Evolutionary conservation across 2,797 vertebrate genomes (phyloP).

Genomic region (Brachymystax lenok): DNA sequence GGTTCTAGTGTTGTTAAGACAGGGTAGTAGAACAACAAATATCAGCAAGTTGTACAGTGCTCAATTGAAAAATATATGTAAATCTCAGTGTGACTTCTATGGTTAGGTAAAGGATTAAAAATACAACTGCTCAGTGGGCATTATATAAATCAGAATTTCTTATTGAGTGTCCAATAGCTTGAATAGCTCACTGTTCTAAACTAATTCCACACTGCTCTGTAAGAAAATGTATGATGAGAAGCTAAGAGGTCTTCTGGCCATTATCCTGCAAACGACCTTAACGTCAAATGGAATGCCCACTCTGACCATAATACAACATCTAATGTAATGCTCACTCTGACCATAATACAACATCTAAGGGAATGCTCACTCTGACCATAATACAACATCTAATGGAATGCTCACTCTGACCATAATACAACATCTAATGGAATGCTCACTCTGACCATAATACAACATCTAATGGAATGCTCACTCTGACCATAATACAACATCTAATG

Average conservation of each 20-base stretch:
- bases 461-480: not conserved
- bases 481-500: not conserved
- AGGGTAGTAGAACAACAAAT: no score
- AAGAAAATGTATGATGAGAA: not conserved
- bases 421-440: not conserved
- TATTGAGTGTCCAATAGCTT: not conserved
- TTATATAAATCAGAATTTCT: not conserved
- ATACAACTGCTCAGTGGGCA: no score
- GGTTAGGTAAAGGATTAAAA: no score
- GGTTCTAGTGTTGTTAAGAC: no score
- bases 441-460: not conserved
- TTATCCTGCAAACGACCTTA: slow-evolving; percentile 13
- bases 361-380: not conserved
- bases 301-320: slow-evolving; percentile 4
- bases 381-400: not conserved
- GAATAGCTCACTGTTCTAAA: not conserved
- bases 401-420: not conserved
- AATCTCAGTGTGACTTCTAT: no score
- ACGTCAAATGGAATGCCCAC: not conserved
- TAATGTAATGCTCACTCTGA: not conserved
- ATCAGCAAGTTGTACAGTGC: no score
- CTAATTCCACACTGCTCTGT: slow-evolving; percentile 1
- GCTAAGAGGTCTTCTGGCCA: not conserved
- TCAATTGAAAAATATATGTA: no score
- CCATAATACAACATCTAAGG: slow-evolving; percentile 9